A percentile compares a stretch with the other conserved stretches of the same genome.
These are phyloP conservation scores for Camponotus fellah DNA, from an alignment of 2,888 invertebrate species.

Conservation along the genomic window DNA sequence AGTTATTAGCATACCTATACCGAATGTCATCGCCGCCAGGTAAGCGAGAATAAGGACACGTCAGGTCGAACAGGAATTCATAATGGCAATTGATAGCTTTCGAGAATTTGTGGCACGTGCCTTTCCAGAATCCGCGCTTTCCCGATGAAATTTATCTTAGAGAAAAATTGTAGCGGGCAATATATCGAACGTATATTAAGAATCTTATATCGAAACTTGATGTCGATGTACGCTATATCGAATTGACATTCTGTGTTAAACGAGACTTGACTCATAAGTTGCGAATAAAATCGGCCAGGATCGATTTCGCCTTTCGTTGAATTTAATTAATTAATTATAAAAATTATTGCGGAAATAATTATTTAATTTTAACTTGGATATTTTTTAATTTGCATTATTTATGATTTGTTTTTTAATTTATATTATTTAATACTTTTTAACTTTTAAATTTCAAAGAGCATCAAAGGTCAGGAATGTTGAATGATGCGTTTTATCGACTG, in stretches of 20 bases:
- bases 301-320: not conserved
- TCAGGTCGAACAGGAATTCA: slow-evolving; percentile 57
- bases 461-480: too few relatives aligned
- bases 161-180: slow-evolving; percentile 29
- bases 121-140: not conserved
- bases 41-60: slow-evolving; percentile 70
- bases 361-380: not conserved
- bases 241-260: not conserved
- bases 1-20: slow-evolving; percentile 68
- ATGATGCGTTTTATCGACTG: too few relatives aligned
- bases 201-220: slow-evolving; percentile 53
- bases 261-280: not conserved
- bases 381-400: not conserved
- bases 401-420: too few relatives aligned
- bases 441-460: too few relatives aligned
- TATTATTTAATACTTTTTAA: too few relatives aligned
- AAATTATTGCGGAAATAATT: not conserved
- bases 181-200: slow-evolving; percentile 27
- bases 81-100: not conserved
- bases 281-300: not conserved
- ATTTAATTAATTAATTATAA: not conserved
- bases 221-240: slow-evolving; percentile 9
- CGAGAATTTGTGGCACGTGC: not conserved
- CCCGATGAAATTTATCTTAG: not conserved
- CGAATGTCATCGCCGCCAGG: slow-evolving; percentile 71